phyloP scores from a whole-genome alignment of 2,113 vertebrate genomes.

The Cisticola juncidis region DNA sequence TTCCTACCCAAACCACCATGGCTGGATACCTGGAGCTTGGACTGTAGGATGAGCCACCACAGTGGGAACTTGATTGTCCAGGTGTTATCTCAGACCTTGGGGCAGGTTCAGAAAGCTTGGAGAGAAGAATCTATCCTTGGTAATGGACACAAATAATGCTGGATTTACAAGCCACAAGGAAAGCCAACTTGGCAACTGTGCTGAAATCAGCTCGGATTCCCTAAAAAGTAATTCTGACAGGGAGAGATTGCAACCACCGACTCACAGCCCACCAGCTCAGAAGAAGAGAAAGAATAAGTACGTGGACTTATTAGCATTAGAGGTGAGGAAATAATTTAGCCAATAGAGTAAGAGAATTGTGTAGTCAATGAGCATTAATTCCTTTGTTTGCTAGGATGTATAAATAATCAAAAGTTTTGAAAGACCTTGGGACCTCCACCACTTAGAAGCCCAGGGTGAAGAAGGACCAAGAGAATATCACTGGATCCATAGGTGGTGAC shows the following conservation, averaged over 20 bases:
- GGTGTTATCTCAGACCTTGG: background rate
- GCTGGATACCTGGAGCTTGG: background rate
- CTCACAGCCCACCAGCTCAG: background rate
- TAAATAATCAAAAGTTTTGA: background rate
- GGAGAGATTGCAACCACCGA: accelerated
- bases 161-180: background rate
- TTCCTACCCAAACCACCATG: background rate
- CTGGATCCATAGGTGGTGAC: background rate
- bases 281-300: background rate
- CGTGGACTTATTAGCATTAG: background rate
- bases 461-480: background rate
- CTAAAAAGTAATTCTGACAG: background rate
- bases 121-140: background rate
- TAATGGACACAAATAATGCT: background rate
- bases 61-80: background rate
- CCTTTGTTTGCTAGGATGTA: background rate
- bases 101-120: background rate
- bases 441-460: background rate
- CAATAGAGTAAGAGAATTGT: background rate
- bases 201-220: background rate
- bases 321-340: background rate
- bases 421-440: no score
- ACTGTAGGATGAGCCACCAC: background rate
- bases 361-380: background rate
- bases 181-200: background rate